These are phyloP conservation scores for Gymnogyps californianus DNA, from an alignment of 2,113 vertebrate genomes.

Conservation along the genomic window DNA sequence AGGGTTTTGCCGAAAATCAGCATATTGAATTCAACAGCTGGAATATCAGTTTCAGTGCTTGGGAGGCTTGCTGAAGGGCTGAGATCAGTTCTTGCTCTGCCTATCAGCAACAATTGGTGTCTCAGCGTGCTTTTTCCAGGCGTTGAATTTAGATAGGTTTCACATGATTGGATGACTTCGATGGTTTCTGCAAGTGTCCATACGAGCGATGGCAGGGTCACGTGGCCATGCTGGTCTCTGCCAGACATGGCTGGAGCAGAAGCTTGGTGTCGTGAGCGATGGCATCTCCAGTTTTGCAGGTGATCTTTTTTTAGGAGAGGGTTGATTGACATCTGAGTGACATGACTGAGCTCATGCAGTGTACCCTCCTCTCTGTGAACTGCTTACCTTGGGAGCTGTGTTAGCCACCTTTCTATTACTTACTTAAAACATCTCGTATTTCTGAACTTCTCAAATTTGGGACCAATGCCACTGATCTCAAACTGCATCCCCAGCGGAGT, in stretches of 20 bases:
- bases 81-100: background rate
- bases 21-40: fast-evolving
- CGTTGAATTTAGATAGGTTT: fast-evolving
- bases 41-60: background rate
- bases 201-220: fast-evolving
- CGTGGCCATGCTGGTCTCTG: fast-evolving
- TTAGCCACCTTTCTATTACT: background rate
- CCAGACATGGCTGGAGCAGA: background rate
- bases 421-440: fast-evolving
- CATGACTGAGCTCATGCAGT: fast-evolving
- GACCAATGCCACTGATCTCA: too few species aligned
- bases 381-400: background rate
- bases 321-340: background rate
- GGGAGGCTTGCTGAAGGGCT: background rate
- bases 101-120: fast-evolving
- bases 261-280: background rate
- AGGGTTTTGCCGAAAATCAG: background rate
- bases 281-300: too few species aligned
- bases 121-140: fast-evolving
- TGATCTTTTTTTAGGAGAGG: too few species aligned
- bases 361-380: background rate
- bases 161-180: fast-evolving
- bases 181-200: background rate
- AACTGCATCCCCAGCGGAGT: background rate
- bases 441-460: background rate